Conservation (phyloP, 2,797 vertebrate species). For the Artibeus jamaicensis region DNA sequence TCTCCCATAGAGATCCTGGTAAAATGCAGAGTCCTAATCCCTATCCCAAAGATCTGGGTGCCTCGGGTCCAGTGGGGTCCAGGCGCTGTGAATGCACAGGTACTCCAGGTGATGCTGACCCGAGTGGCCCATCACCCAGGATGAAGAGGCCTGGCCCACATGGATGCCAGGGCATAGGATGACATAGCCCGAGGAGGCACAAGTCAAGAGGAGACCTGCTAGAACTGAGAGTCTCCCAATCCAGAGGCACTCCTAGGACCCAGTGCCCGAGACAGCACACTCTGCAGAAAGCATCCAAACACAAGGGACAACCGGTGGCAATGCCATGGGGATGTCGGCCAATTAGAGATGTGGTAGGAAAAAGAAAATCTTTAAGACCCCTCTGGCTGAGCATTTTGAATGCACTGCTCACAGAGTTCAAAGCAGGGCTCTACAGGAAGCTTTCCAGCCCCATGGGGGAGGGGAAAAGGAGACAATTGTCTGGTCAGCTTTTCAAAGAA, state of each 20-base stretch:
- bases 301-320: background rate
- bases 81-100: too few relatives aligned
- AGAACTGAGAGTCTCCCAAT: background rate
- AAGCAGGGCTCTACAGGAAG: background rate
- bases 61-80: background rate
- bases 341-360: background rate
- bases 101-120: background rate
- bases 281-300: background rate
- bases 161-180: background rate
- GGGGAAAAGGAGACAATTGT: background rate
- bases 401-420: background rate
- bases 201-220: background rate
- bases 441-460: background rate
- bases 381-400: background rate
- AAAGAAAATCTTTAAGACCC: background rate
- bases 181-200: background rate
- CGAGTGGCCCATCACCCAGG: too few relatives aligned
- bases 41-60: background rate
- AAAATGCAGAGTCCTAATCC: background rate
- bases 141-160: background rate
- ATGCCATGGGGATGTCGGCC: fast-evolving
- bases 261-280: background rate
- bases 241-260: background rate
- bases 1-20: background rate
- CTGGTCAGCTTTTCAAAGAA: background rate